A percentile compares a stretch with the other conserved stretches of the same genome.
Evolutionary conservation across 2,797 vertebrate genomes (phyloP).

Genomic region (Dendrocincla tyrannina): DNA sequence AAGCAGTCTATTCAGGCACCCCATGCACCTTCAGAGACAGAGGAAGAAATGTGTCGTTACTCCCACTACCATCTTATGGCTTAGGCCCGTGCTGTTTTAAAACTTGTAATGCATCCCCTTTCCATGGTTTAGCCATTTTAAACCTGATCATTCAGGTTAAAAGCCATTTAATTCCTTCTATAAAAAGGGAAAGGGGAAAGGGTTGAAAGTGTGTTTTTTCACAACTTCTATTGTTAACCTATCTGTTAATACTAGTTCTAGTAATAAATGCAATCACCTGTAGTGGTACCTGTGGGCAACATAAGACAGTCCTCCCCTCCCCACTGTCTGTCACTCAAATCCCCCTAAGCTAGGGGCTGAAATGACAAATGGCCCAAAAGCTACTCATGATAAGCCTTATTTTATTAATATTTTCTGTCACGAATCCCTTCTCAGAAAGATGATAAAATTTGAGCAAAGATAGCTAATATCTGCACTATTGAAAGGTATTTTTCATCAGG

Average conservation of each 20-base stretch:
- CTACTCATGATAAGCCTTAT: conserved; percentile 8
- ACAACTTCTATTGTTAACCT: background rate
- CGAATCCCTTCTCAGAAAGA: background rate
- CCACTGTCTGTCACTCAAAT: background rate
- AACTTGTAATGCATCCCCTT: background rate
- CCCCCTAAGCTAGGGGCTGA: background rate
- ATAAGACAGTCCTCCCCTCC: background rate
- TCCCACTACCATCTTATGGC: background rate
- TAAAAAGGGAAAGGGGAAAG: background rate
- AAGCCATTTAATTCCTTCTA: background rate
- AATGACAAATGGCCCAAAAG: conserved; percentile 28
- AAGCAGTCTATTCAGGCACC: background rate
- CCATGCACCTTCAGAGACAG: background rate
- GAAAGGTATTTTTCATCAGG: background rate
- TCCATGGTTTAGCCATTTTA: background rate
- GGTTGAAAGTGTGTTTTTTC: background rate
- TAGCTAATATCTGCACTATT: background rate
- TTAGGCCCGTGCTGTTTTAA: background rate
- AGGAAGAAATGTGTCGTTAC: background rate
- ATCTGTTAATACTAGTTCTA: background rate
- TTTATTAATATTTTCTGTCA: conserved; percentile 54
- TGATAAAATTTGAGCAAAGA: background rate
- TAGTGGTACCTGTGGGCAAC: background rate
- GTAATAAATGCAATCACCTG: background rate
- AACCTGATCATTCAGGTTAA: background rate